Evolutionary conservation across 2,888 invertebrate genomes (phyloP), one percentile per base, ranked within the genome.

Genomic region (Reticulitermes lucifugus): DNA sequence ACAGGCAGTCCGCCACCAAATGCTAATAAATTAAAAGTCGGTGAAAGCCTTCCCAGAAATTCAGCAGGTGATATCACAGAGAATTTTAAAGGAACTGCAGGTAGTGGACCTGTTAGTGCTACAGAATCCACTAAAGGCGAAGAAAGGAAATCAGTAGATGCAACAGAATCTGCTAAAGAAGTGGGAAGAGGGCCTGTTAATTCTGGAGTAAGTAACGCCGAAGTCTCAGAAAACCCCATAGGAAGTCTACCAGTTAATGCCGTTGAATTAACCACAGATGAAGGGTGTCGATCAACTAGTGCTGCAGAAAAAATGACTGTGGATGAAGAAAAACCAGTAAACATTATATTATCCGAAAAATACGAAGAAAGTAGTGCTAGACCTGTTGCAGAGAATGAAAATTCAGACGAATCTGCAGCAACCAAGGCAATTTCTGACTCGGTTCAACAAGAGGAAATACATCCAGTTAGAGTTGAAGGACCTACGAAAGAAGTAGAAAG

Each of bases 271-370:
- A 71, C 29, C 7, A 22, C 41, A 43, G 70, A 71, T 25, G 71
- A n/a, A 35, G 75, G 18, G 22, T 55, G 35, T n/a, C 35, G 80
- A 51, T 55, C 84, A 43, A 21, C 59, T 7, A 84, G 80, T 70
- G 35, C 73, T 25, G 73, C 29, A 10, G 77, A n/a, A 22, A 21
- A 35, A 46, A 22, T 35, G 4, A 35, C 18, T 77, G 22, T 35
- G 14, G 51, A 51, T 10, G 77, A 77, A 77, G 41, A 18, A 1
- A 75, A 80, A 60, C 71, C 71, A 14, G 55, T 46, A 5, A 80
- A 71, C 70, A 22, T n/a, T 4, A n/a, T 51, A n/a, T 35, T 10
- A 21, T 79, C 79, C 22, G 70, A 35, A 41, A 79, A 79, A n/a
- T 70, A 79, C 12, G 79, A 65, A 51, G 71, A 9, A 10, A 84